Evolutionary conservation across 2,113 vertebrate genomes (phyloP).

Genomic region (Megaceryle maxima): DNA sequence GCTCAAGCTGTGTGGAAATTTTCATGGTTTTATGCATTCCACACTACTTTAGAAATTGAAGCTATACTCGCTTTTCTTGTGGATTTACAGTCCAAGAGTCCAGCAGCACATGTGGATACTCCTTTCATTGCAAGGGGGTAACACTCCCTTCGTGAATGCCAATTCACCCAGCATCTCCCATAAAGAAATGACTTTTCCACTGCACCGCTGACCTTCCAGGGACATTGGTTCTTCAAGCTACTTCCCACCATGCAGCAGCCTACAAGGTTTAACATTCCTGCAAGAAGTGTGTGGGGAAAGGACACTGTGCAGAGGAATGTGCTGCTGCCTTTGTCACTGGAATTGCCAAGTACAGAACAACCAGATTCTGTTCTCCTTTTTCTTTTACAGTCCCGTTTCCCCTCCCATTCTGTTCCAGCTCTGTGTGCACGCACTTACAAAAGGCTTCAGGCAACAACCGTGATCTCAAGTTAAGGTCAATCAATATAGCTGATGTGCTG

Average conservation of each 20-base stretch:
- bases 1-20: neutral
- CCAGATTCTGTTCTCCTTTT: neutral
- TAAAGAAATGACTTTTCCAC: neutral
- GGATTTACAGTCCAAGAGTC: neutral
- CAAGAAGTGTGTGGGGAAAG: neutral
- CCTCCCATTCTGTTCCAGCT: neutral
- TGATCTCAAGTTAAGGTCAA: conserved; percentile 37
- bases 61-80: neutral
- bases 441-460: conserved; percentile 31
- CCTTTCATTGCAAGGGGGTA: neutral
- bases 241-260: neutral
- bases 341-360: neutral
- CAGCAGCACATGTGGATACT: neutral
- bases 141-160: neutral
- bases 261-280: neutral
- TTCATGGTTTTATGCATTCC: neutral
- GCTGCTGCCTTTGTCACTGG: neutral
- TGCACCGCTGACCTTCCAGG: neutral
- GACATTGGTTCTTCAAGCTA: neutral
- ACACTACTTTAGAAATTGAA: neutral
- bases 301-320: neutral
- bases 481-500: neutral
- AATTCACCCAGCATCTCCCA: neutral
- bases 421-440: neutral
- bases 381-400: neutral